Conservation (phyloP, 2,797 vertebrate species). For the Ptychobarbus kaznakovi region DNA sequence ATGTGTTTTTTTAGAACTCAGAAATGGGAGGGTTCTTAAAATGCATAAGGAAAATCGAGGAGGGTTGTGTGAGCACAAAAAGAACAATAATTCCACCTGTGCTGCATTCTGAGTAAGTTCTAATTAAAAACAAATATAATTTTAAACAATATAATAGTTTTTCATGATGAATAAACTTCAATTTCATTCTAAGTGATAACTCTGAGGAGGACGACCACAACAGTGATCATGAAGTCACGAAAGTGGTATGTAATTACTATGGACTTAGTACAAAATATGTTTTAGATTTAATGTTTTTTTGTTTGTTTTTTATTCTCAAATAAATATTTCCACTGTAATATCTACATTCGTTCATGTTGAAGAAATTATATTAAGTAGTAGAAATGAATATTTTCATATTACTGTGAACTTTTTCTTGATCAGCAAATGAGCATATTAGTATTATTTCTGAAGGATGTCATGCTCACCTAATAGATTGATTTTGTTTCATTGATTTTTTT, state of each 20-base stretch:
- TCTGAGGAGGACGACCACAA: constrained; percentile 5
- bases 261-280: not conserved
- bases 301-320: not conserved
- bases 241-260: constrained; percentile 69
- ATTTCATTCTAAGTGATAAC: constrained; percentile 62
- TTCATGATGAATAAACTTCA: constrained; percentile 1
- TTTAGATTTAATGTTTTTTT: not conserved
- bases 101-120: constrained; percentile 68
- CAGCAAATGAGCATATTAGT: not conserved
- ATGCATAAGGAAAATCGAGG: constrained; percentile 70
- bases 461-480: not conserved
- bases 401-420: not conserved
- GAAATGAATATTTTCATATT: not conserved
- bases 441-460: not conserved
- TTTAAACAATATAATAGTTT: not conserved
- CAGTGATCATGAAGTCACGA: constrained; percentile 66
- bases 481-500: not conserved
- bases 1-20: constrained; percentile 73
- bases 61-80: constrained; percentile 27
- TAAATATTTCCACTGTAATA: not conserved
- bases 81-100: constrained; percentile 29
- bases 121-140: not conserved
- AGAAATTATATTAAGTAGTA: not conserved
- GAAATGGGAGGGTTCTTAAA: constrained; percentile 84
- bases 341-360: not conserved